phyloP scores from a whole-genome alignment of 2,797 vertebrate species.

The Spea hammondii region DNA sequence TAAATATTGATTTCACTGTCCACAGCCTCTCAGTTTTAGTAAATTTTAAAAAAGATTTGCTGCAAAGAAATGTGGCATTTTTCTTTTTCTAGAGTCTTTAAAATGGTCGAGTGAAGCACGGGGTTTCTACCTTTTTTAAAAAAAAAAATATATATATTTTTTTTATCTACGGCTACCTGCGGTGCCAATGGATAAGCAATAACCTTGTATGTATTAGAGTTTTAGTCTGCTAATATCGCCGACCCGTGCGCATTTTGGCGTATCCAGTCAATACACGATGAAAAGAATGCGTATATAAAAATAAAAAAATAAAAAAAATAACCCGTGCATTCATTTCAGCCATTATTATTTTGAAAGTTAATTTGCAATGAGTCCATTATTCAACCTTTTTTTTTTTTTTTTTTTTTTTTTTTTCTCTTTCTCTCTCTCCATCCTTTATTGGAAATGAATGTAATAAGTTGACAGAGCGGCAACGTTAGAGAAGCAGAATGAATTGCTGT shows the following conservation, averaged over 20 bases:
- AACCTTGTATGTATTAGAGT: constrained; percentile 20
- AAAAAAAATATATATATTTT: no score
- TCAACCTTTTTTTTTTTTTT: constrained; percentile 14
- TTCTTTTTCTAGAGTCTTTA: neutral
- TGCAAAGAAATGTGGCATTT: neutral
- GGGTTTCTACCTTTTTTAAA: constrained; percentile 15
- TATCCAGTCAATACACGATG: constrained; percentile 23
- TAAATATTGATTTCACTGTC: constrained; percentile 34
- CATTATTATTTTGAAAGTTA: constrained; percentile 41
- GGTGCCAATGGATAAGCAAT: constrained; percentile 19
- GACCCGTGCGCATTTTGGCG: neutral
- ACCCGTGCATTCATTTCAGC: constrained; percentile 18
- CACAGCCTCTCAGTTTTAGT: constrained; percentile 26
- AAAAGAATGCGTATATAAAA: constrained; percentile 6
- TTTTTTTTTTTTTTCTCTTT: no score
- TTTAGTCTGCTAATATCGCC: neutral
- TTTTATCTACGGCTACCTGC: neutral
- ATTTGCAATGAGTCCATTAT: constrained; percentile 41
- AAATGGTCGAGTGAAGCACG: constrained; percentile 29
- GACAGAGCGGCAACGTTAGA: constrained; percentile 55
- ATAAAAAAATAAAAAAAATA: constrained; percentile 11
- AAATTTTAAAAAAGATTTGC: constrained; percentile 27
- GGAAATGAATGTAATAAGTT: constrained; percentile 58
- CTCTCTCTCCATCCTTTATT: constrained; percentile 50
- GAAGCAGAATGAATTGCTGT: constrained; percentile 55